Evolutionary conservation across 1,140 invertebrate species (phyloP), one percentile per base, ranked within the genome.

Genomic region (Protaetia brevitarsis): DNA sequence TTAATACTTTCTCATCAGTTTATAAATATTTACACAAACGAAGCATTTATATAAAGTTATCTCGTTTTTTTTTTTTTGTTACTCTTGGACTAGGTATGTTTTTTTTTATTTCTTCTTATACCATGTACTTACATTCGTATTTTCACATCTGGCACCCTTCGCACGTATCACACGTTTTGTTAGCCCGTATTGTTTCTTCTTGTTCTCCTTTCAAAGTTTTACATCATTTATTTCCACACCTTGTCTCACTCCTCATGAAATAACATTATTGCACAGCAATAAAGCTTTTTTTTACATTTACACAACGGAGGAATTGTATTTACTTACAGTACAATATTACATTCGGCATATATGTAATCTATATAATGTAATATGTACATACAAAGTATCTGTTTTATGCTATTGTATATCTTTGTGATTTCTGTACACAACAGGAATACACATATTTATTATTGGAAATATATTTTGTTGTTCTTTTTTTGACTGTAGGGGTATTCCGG

Each of bases 201-300:
- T 58, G 16, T 29, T 27, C n/a, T n/a, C n/a, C n/a, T n/a, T n/a
- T n/a, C n/a, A n/a, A n/a, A n/a, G n/a, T n/a, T n/a, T n/a, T n/a
- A n/a, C n/a, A n/a, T n/a, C n/a, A n/a, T n/a, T n/a, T n/a, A n/a
- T n/a, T n/a, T n/a, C n/a, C n/a, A n/a, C n/a, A n/a, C n/a, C n/a
- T n/a, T n/a, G n/a, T 28, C 10, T 11, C 11, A n/a, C 11, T 28
- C 29, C 26, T 58, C 10, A 58, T 19, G 58, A 57, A 57, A 58
- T 30, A 34, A 63, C 36, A 59, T 69, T 69, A 66, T 66, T 69
- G 68, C 68, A 66, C 62, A 69, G 65, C 65, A 69, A 66, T 69
- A 69, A 69, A 65, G 65, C 56, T 56, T 23, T n/a, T n/a, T n/a
- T n/a, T 69, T 19, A 51, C 57, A 61, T 36, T 28, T 61, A 60